A percentile compares a stretch with the other conserved stretches of the same genome.
Evolutionary conservation across 2,113 vertebrate species (phyloP).

Genomic region (Pedionomus torquatus): DNA sequence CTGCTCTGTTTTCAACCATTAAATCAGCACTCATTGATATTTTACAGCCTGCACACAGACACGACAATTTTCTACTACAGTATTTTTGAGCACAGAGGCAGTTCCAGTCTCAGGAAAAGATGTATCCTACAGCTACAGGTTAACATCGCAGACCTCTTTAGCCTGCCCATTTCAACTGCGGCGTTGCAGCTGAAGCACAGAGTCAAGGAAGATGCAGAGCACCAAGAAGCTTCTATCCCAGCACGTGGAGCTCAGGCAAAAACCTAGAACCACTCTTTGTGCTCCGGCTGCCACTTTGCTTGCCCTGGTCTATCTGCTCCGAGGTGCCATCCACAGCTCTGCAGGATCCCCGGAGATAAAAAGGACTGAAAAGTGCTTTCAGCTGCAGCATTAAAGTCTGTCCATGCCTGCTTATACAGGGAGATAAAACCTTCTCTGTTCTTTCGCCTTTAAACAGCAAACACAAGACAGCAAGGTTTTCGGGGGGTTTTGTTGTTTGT

Average conservation of each 20-base stretch:
- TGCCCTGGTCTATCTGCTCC: neutral
- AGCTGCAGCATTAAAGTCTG: neutral
- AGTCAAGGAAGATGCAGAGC: neutral
- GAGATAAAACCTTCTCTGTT: neutral
- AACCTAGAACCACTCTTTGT: neutral
- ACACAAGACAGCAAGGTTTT: neutral
- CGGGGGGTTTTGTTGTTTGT: neutral
- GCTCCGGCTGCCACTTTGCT: neutral
- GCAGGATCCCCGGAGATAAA: neutral
- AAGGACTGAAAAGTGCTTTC: neutral
- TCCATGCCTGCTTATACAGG: neutral
- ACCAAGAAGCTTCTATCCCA: neutral
- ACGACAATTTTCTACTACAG: neutral
- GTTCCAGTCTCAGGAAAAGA: neutral
- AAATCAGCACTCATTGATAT: neutral
- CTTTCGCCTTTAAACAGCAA: neutral
- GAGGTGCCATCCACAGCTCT: neutral
- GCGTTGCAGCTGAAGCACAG: neutral
- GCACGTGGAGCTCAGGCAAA: neutral
- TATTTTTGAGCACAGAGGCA: neutral
- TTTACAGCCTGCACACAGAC: neutral
- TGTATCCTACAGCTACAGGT: neutral
- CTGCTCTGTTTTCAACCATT: neutral
- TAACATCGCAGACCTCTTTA: neutral
- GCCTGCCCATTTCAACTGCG: neutral